Evolutionary conservation across 2,797 vertebrate species (phyloP).

Genomic region (Anableps anableps): DNA sequence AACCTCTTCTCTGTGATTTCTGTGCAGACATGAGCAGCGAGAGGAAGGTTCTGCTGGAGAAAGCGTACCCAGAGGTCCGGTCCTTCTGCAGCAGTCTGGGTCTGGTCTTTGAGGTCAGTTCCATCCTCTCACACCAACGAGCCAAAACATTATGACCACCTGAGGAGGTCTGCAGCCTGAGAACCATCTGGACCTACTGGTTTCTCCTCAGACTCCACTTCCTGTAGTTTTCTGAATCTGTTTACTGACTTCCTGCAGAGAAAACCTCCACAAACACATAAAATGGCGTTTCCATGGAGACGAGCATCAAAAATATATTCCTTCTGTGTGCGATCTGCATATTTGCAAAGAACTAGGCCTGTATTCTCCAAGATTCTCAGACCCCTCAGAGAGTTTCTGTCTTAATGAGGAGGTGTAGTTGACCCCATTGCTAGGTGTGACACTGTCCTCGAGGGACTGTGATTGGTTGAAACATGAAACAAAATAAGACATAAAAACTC

Average conservation of each 20-base stretch:
- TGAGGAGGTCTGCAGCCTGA: no score
- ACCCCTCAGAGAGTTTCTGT: no score
- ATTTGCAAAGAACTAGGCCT: no score
- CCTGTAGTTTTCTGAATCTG: neutral
- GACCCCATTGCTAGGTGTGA: no score
- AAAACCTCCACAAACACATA: neutral
- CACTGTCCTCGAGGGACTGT: no score
- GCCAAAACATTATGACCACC: neutral
- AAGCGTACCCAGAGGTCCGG: constrained; percentile 79
- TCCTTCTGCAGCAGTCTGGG: constrained; percentile 84
- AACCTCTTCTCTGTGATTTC: neutral
- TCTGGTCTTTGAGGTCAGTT: constrained; percentile 84
- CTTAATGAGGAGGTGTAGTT: no score
- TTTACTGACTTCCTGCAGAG: neutral
- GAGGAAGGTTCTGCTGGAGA: constrained; percentile 82
- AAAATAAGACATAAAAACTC: no score
- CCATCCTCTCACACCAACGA: no score
- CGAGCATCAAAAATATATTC: neutral
- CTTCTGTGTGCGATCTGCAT: neutral
- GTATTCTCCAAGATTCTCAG: no score
- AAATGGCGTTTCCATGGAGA: neutral
- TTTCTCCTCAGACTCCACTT: neutral
- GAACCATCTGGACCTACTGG: neutral
- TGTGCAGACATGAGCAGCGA: constrained; percentile 83
- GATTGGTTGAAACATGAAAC: no score